Evolutionary conservation across 2,888 invertebrate species (phyloP), one percentile per base, ranked within the genome.

Genomic region (Oeneis ivallda): DNA sequence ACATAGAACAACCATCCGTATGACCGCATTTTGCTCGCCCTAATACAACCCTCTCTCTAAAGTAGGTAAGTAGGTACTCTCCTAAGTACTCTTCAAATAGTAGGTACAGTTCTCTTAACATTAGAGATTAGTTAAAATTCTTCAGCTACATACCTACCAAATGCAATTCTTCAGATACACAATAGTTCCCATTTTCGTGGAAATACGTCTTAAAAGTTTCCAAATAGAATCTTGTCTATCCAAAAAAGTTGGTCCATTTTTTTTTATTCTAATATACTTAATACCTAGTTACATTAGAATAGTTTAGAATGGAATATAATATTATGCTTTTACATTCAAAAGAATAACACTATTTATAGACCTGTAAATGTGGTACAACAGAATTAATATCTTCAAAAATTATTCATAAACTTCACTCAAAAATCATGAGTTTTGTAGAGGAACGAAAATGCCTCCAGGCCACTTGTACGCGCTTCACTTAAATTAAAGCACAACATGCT

Each of bases 81-180:
- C 80, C 82, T 82, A 87, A 89, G 87, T 88, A 89, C 89, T 90
- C 89, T 90, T 90, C 86, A 87, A 56, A 87, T 89, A 37, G 37
- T n/a, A n/a, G n/a, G n/a, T 37, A 37, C 37, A 8, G 1, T 9
- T 4, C 9, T 8, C 37, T 1, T 37, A 37, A 6, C 9, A 37
- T 1, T 7, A 43, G 13, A 50, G 10, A 11, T 19, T 11, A 11
- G 49, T 49, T 50, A 5, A 26, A 37, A 37, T 37, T 37, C 9
- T 37, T 7, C 8, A n/a, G n/a, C n/a, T n/a, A 37, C 7, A 9
- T 8, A 8, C 9, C 4, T 8, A 8, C 9, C 37, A 37, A 3
- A 37, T 37, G 7, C 26, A 26, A 26, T 26, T 43, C n/a, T 45
- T 45, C 45, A 45, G 8, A 45, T n/a, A n/a, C 45, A 15, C 15